A percentile compares a stretch with the other conserved stretches of the same genome.
These are phyloP conservation scores for Kradibia gibbosae DNA, from an alignment of 1,140 invertebrate genomes.

Conservation along the genomic window DNA sequence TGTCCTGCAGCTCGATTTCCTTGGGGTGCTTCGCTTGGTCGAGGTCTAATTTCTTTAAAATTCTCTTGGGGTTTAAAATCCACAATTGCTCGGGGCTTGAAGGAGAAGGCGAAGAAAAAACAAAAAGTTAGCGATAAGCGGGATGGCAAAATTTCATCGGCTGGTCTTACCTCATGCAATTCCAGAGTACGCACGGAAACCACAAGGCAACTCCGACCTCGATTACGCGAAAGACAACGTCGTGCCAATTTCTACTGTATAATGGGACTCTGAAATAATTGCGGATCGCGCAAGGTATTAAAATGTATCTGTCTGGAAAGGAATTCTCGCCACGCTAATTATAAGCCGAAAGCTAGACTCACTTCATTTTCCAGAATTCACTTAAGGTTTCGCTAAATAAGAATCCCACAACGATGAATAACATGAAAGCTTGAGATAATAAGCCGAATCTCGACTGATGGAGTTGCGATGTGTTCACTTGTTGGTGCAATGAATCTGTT, in stretches of 20 bases:
- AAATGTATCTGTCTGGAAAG: slow-evolving; percentile 8
- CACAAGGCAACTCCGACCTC: slow-evolving; percentile 95
- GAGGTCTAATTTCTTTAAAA: slow-evolving; percentile 79
- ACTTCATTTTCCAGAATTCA: slow-evolving; percentile 94
- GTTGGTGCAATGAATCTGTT: slow-evolving; percentile 62
- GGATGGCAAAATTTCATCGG: too few relatives aligned
- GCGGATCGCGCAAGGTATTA: not conserved
- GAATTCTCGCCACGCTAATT: too few relatives aligned
- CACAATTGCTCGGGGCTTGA: slow-evolving; percentile 90
- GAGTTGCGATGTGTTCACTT: slow-evolving; percentile 89
- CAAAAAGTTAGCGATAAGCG: too few relatives aligned
- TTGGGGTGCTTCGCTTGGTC: slow-evolving; percentile 66
- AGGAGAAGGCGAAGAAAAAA: too few relatives aligned
- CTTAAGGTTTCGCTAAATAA: slow-evolving; percentile 91
- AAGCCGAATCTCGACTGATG: slow-evolving; percentile 92
- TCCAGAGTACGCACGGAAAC: slow-evolving; percentile 97
- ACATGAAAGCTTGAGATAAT: slow-evolving; percentile 87
- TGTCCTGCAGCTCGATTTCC: slow-evolving; percentile 75
- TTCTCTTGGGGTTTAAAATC: slow-evolving; percentile 92
- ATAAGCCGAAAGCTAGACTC: slow-evolving; percentile 58
- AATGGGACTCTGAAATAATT: slow-evolving; percentile 82
- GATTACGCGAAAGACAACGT: slow-evolving; percentile 90
- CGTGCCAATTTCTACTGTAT: slow-evolving; percentile 91
- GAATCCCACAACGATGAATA: slow-evolving; percentile 90
- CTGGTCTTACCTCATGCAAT: slow-evolving; percentile 88